phyloP scores from a whole-genome alignment of 1,140 invertebrate species.

The Drosophila orosa region DNA sequence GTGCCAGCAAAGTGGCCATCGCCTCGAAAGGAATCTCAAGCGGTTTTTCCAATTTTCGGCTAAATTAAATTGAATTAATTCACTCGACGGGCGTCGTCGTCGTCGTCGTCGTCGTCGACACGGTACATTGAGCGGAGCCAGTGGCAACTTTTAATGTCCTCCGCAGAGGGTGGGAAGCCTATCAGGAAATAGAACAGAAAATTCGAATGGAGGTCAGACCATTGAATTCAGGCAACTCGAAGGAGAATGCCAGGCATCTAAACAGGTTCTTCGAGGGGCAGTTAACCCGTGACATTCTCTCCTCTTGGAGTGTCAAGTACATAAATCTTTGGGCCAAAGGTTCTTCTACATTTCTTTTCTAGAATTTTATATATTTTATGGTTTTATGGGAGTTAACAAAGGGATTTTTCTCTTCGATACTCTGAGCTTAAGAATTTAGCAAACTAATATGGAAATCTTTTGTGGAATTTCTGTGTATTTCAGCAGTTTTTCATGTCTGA shows the following conservation, averaged over 20 bases:
- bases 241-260: background rate
- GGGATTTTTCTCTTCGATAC: background rate
- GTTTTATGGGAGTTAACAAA: background rate
- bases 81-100: constrained; percentile 46
- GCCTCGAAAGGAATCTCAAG: constrained; percentile 50
- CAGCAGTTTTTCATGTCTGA: background rate
- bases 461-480: too few relatives aligned
- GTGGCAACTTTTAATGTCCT: constrained; percentile 40
- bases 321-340: background rate
- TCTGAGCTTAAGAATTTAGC: background rate
- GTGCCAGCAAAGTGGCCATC: constrained; percentile 63
- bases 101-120: constrained; percentile 22
- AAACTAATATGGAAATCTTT: background rate
- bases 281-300: constrained; percentile 18
- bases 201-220: constrained; percentile 14
- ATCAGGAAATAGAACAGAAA: constrained; percentile 18
- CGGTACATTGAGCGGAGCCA: constrained; percentile 64
- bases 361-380: constrained; percentile 5
- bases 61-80: constrained; percentile 80
- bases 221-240: constrained; percentile 21
- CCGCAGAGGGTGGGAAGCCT: background rate
- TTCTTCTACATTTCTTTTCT: background rate
- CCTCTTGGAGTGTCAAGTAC: background rate
- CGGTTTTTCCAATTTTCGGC: constrained; percentile 76
- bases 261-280: constrained; percentile 3